phyloP scores from a whole-genome alignment of 2,888 invertebrate species.

The Pomacea canaliculata region DNA sequence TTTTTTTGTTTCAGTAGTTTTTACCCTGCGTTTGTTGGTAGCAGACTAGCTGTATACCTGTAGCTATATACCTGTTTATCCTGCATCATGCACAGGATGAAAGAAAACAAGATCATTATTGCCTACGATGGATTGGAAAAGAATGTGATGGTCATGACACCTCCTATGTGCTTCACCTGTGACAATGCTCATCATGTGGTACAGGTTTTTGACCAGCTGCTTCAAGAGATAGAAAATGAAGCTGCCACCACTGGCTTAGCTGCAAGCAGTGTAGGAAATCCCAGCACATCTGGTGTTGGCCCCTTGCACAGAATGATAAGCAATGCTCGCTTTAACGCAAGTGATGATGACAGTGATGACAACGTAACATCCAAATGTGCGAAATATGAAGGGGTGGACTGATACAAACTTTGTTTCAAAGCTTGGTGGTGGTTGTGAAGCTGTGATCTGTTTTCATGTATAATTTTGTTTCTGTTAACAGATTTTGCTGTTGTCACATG shows the following conservation, averaged over 20 bases:
- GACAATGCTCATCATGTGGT: conserved; percentile 59
- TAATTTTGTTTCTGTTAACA: too few relatives aligned
- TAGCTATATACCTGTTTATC: too few relatives aligned
- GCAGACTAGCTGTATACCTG: too few relatives aligned
- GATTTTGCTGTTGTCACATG: too few relatives aligned
- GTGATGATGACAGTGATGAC: conserved; percentile 38
- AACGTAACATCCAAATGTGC: conserved; percentile 43
- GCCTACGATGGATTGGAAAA: conserved; percentile 59
- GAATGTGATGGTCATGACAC: conserved; percentile 55
- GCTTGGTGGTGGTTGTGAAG: too few relatives aligned
- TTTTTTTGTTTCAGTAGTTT: too few relatives aligned
- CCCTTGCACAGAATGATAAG: conserved; percentile 23
- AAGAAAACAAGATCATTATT: conserved; percentile 57
- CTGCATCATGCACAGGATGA: conserved; percentile 41
- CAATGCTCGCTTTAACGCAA: background rate
- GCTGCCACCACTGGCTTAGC: conserved; percentile 33
- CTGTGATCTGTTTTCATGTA: too few relatives aligned
- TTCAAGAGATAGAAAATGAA: conserved; percentile 44
- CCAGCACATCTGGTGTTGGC: background rate
- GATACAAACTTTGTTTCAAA: background rate
- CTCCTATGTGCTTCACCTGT: conserved; percentile 63
- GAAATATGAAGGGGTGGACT: conserved; percentile 58
- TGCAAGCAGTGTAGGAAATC: background rate
- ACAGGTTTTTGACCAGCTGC: conserved; percentile 49
- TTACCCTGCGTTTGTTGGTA: too few relatives aligned